These are phyloP conservation scores for Poeciliopsis presidionis DNA, from an alignment of 2,797 vertebrate genomes.

Conservation along the genomic window DNA sequence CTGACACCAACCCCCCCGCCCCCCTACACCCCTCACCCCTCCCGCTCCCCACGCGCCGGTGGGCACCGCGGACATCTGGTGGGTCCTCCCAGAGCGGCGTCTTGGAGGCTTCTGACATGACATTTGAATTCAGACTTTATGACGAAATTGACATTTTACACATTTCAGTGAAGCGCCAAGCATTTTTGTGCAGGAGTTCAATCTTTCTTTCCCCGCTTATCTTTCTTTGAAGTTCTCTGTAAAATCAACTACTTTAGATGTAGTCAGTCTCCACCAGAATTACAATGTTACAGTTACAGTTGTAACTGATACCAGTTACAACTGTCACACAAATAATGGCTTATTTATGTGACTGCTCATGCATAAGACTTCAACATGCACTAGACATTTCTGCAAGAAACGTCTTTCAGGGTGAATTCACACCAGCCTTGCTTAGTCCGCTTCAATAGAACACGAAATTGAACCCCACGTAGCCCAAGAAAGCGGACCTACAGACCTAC, in stretches of 20 bases:
- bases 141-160: not conserved
- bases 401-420: not conserved
- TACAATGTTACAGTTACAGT: not conserved
- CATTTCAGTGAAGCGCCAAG: not conserved
- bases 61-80: slow-evolving; percentile 50
- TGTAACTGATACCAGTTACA: too few relatives aligned
- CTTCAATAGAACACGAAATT: not conserved
- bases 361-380: not conserved
- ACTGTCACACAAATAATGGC: too few relatives aligned
- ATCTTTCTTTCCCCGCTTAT: not conserved
- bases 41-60: slow-evolving; percentile 13
- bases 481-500: not conserved
- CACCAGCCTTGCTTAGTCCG: not conserved
- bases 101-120: not conserved
- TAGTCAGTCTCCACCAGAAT: not conserved
- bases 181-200: not conserved
- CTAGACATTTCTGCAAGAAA: not conserved
- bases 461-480: not conserved
- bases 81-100: slow-evolving; percentile 30
- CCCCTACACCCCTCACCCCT: too few relatives aligned
- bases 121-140: not conserved
- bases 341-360: not conserved
- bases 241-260: not conserved
- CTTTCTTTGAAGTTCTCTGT: not conserved
- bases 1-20: slow-evolving; percentile 42